Evolutionary conservation across 2,888 invertebrate species (phyloP), one percentile per base, ranked within the genome.

Genomic region (Cataglyphis altisquamis): DNA sequence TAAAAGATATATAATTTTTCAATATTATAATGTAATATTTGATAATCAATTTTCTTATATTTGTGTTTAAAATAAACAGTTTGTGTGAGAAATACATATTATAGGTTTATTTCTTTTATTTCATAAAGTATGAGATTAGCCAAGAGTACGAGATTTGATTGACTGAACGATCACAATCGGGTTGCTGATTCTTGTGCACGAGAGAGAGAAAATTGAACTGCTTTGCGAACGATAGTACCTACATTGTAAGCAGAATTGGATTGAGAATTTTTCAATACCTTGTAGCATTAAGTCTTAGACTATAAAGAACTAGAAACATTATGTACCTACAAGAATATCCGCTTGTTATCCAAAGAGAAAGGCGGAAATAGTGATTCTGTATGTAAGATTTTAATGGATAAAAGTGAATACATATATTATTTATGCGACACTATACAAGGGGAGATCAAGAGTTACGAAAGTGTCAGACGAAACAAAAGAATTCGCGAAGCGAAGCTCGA

Each of bases 191-290:
- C 25, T 8, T 32, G 12, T n/a, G 32, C 57, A 45, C n/a, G 41
- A 68, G 57, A 70, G 68, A 57, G 41, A 68, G 57, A 70, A 78
- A 57, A 78, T 78, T 45, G 72, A 68, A 32, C 6, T 68, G 1
- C 15, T 77, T 77, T 41, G 21, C 70, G 70, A 68, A 68, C 21
- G 57, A 45, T 70, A 57, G 41, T 66, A 29, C 41, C 25, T 55
- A 45, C 41, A 25, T 68, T 21, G 32, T 70, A 57, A 12, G 21
- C 15, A 21, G 21, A 57, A 78, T 78, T 70, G 78, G 41, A 78
- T 68, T 21, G 41, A 32, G 18, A 68, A 41, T 70, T 70, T 78
- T 78, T 67, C 21, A n/a, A 57, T 77, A 77, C 8, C 39, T 78
- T 45, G 25, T 45, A 36, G 70, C 41, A 78, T 68, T 67, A 32